Percentiles rank a stretch among this genome's conserved stretches.
Evolutionary conservation across 1,140 invertebrate genomes (phyloP).

Genomic region (Sitobion miscanthi): DNA sequence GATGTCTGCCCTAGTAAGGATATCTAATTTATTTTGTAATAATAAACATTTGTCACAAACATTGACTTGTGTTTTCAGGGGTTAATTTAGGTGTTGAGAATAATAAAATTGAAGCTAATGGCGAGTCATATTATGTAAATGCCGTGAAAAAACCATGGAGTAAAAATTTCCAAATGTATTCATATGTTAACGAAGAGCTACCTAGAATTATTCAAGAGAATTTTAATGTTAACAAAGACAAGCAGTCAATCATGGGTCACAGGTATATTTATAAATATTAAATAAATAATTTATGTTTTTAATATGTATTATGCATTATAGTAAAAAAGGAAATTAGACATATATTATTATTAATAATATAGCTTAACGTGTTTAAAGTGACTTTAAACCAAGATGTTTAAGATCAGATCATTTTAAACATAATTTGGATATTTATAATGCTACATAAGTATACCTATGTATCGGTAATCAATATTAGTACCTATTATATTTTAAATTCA

Average conservation of each 20-base stretch:
- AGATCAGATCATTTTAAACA: too few relatives aligned
- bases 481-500: neutral
- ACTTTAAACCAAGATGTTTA: too few relatives aligned
- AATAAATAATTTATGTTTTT: neutral
- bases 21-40: neutral
- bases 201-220: slow-evolving; percentile 77
- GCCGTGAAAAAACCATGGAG: slow-evolving; percentile 91
- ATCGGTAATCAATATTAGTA: neutral
- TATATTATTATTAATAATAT: neutral
- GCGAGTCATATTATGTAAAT: slow-evolving; percentile 96
- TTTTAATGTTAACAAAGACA: slow-evolving; percentile 71
- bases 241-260: slow-evolving; percentile 85
- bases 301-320: neutral
- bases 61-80: neutral
- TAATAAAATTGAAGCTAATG: slow-evolving; percentile 70
- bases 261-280: slow-evolving; percentile 66
- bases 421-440: too few relatives aligned
- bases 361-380: neutral
- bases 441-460: too few relatives aligned
- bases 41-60: neutral
- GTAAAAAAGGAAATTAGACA: neutral
- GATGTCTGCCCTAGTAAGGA: slow-evolving; percentile 89
- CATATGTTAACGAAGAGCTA: slow-evolving; percentile 92
- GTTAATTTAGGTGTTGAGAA: neutral
- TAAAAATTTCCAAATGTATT: slow-evolving; percentile 94